A percentile compares a stretch with the other conserved stretches of the same genome.
phyloP scores from a whole-genome alignment of 2,888 invertebrate species.

The Andricus quercusramuli region DNA sequence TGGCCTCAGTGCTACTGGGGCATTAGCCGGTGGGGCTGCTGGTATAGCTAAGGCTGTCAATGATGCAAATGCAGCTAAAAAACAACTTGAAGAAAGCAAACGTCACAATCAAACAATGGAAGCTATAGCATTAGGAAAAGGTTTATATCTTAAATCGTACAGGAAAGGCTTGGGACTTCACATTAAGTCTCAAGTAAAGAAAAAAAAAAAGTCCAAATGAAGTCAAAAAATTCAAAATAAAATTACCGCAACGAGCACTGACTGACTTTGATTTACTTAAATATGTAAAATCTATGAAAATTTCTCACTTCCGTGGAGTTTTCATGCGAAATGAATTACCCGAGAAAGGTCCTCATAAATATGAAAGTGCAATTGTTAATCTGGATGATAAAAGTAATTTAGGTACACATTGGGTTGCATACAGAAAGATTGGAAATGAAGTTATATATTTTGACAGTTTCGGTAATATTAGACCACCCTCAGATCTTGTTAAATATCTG shows the following conservation, averaged over 20 bases:
- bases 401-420: conserved; percentile 58
- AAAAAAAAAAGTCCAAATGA: conserved; percentile 50
- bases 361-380: conserved; percentile 56
- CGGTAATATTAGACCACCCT: conserved; percentile 48
- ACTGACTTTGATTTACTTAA: conserved; percentile 53
- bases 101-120: too few species aligned
- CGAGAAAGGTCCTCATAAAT: conserved; percentile 34
- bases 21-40: too few species aligned
- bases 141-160: neutral
- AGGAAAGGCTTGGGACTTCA: conserved; percentile 24
- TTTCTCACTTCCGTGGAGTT: conserved; percentile 56
- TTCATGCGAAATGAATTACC: conserved; percentile 44
- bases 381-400: conserved; percentile 21
- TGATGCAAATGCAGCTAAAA: too few species aligned
- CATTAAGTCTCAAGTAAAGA: neutral
- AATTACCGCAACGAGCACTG: conserved; percentile 57
- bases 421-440: conserved; percentile 39
- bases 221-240: conserved; percentile 40
- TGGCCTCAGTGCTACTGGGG: too few species aligned
- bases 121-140: neutral
- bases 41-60: too few species aligned
- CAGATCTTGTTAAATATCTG: conserved; percentile 46
- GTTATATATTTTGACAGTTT: conserved; percentile 54
- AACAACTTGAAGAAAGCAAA: too few species aligned
- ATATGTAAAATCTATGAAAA: conserved; percentile 49